Percentiles rank a stretch among this genome's conserved stretches.
These are phyloP conservation scores for Plagodis pulveraria DNA, from an alignment of 2,888 invertebrate species.

Conservation along the genomic window DNA sequence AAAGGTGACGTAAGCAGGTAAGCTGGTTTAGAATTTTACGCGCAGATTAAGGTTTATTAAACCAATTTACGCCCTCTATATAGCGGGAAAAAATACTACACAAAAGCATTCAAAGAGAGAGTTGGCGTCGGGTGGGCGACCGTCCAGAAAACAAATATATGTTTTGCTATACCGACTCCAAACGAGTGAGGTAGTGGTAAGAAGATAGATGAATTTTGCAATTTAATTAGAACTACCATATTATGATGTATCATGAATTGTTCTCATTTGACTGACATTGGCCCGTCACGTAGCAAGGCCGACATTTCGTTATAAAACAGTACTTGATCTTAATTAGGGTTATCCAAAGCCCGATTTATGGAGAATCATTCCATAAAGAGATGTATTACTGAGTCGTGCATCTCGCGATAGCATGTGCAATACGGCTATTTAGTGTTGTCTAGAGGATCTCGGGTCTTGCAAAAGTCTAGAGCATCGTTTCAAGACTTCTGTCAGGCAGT, in stretches of 20 bases:
- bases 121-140: no score
- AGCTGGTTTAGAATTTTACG: no score
- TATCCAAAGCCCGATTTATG: constrained; percentile 26
- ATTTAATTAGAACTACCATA: not conserved
- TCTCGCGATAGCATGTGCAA: constrained; percentile 23
- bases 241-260: not conserved
- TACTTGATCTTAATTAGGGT: constrained; percentile 32
- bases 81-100: no score
- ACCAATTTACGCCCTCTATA: no score
- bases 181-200: no score
- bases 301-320: constrained; percentile 17
- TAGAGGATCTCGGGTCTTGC: constrained; percentile 2
- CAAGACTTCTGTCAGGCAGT: not conserved
- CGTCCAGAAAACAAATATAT: no score
- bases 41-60: no score
- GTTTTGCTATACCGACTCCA: no score
- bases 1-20: no score
- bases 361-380: constrained; percentile 27
- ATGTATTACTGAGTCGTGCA: constrained; percentile 35
- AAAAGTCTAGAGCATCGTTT: not conserved
- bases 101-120: no score
- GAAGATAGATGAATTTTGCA: no score
- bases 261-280: constrained; percentile 25
- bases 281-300: constrained; percentile 35
- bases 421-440: constrained; percentile 6